Conservation (phyloP, 2,113 vertebrate genomes). For the Regulus satrapa region DNA sequence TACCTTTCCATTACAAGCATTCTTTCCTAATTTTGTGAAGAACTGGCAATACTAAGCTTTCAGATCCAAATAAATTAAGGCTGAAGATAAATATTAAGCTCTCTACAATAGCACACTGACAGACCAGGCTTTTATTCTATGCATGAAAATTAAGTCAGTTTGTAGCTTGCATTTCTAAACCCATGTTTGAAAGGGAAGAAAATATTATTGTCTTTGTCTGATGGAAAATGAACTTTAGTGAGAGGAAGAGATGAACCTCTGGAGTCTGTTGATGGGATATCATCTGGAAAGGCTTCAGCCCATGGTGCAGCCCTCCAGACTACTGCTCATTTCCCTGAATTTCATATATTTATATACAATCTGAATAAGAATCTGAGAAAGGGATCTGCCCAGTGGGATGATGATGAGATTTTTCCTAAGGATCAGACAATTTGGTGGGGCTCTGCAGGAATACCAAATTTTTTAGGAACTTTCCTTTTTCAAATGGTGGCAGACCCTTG, state of each 20-base stretch:
- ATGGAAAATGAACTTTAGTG: neutral
- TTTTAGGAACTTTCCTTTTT: neutral
- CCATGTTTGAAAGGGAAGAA: neutral
- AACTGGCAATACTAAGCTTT: neutral
- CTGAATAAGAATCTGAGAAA: neutral
- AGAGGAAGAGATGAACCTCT: neutral
- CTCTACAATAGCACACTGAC: neutral
- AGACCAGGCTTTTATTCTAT: neutral
- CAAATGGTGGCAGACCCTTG: fast-evolving
- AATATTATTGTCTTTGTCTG: neutral
- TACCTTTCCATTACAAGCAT: neutral
- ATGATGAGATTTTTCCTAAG: neutral
- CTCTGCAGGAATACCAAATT: neutral
- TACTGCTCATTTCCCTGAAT: neutral
- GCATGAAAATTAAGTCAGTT: neutral
- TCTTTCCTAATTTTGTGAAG: neutral
- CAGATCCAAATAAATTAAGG: neutral
- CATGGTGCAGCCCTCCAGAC: neutral
- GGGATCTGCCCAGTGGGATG: neutral
- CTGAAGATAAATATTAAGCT: neutral
- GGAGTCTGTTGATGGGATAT: neutral
- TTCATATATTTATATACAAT: neutral
- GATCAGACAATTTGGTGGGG: neutral
- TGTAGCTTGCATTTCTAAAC: neutral
- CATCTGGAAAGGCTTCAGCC: neutral